These are phyloP conservation scores for Actinemys pallida DNA, from an alignment of 2,113 vertebrate species.

Conservation along the genomic window DNA sequence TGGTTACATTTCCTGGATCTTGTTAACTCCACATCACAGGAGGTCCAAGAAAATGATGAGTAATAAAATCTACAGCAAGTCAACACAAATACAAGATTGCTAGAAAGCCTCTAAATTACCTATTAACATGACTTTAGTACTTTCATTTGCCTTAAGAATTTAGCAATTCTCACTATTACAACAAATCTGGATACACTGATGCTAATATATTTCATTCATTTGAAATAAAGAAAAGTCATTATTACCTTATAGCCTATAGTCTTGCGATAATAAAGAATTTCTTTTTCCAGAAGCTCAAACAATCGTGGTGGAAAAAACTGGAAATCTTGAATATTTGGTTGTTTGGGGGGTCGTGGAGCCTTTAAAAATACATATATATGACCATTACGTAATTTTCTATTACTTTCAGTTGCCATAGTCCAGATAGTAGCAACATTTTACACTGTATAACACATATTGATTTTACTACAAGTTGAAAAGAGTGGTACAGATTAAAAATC, in stretches of 20 bases:
- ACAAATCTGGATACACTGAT: neutral
- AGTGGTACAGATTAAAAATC: neutral
- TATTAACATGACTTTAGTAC: neutral
- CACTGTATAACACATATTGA: neutral
- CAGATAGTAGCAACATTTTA: neutral
- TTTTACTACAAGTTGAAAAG: neutral
- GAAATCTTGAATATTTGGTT: constrained; percentile 93
- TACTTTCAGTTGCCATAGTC: neutral
- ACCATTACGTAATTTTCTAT: neutral
- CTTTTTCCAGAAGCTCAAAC: constrained; percentile 92
- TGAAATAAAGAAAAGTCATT: neutral
- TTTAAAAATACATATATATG: constrained; percentile 61
- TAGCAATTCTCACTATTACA: neutral
- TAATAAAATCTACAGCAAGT: neutral
- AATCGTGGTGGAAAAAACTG: constrained; percentile 91
- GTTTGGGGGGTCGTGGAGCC: constrained; percentile 91
- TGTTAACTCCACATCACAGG: neutral
- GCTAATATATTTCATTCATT: neutral
- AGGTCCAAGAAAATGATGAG: neutral
- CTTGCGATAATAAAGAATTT: constrained; percentile 91
- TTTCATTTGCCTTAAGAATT: neutral
- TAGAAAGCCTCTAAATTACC: neutral
- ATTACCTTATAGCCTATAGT: constrained; percentile 92
- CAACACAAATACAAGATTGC: neutral
- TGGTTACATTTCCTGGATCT: neutral